A percentile compares a stretch with the other conserved stretches of the same genome.
Conservation (phyloP, 1,140 invertebrate species). For the Lithobius niger region DNA sequence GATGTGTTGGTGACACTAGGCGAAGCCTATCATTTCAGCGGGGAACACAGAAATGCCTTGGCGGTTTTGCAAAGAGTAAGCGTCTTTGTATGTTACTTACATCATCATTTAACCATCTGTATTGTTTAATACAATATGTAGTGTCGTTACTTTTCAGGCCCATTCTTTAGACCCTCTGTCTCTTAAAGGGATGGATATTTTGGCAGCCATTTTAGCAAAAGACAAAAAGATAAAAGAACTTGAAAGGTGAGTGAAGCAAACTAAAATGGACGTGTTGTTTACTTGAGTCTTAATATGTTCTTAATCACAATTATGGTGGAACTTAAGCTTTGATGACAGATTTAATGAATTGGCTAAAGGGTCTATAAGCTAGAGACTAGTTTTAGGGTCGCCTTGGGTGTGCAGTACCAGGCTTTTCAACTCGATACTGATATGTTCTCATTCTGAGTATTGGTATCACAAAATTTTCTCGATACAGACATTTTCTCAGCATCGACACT, state of each 20-base stretch:
- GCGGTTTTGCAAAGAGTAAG: slow-evolving; percentile 29
- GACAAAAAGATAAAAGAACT: slow-evolving; percentile 36
- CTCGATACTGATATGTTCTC: no score
- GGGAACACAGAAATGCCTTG: slow-evolving; percentile 32
- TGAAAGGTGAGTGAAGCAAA: slow-evolving; percentile 27
- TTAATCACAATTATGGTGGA: no score
- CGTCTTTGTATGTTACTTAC: slow-evolving; percentile 9
- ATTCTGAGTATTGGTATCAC: no score
- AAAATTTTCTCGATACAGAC: no score
- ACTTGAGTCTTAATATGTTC: no score
- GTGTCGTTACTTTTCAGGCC: slow-evolving; percentile 29
- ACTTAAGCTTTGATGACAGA: no score
- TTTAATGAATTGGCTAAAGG: no score
- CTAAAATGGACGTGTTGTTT: no score
- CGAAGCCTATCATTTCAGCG: slow-evolving; percentile 48
- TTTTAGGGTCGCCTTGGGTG: no score
- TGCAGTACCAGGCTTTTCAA: no score
- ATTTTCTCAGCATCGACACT: no score
- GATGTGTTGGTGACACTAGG: slow-evolving; percentile 48
- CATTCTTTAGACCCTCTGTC: slow-evolving; percentile 43
- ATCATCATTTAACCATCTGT: neutral
- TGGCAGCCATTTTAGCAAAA: slow-evolving; percentile 34
- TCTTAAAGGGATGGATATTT: slow-evolving; percentile 38
- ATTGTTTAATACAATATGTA: neutral
- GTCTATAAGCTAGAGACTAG: no score